phyloP scores from a whole-genome alignment of 2,888 invertebrate genomes.

The Leistus spinibarbis region DNA sequence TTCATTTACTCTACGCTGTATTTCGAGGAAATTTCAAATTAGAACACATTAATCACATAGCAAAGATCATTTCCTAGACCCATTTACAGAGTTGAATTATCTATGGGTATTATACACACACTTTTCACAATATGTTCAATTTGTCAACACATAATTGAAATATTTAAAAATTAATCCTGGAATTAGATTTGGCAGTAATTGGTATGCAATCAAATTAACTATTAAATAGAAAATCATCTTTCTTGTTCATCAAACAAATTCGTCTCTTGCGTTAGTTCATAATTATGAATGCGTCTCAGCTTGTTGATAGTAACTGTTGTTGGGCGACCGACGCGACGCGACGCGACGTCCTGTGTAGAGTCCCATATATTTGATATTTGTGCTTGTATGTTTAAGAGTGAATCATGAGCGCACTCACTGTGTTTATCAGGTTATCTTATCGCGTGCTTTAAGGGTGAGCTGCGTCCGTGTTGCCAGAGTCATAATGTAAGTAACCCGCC shows the following conservation, averaged over 20 bases:
- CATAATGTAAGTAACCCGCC: background rate
- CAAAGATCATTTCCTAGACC: background rate
- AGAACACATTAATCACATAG: background rate
- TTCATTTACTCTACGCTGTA: background rate
- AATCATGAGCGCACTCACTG: constrained; percentile 26
- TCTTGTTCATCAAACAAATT: too few relatives aligned
- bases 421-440: constrained; percentile 26
- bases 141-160: too few relatives aligned
- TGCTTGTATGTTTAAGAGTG: constrained; percentile 29
- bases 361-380: constrained; percentile 15
- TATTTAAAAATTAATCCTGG: too few relatives aligned
- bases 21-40: background rate
- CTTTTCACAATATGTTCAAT: too few relatives aligned
- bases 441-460: constrained; percentile 13
- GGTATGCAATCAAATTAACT: too few relatives aligned
- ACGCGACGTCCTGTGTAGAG: background rate
- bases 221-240: too few relatives aligned
- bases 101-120: too few relatives aligned
- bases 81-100: background rate
- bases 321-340: background rate
- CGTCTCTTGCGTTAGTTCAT: background rate
- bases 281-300: background rate
- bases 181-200: too few relatives aligned
- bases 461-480: constrained; percentile 5
- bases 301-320: background rate